phyloP scores from a whole-genome alignment of 1,140 invertebrate genomes.

The Aphidius ervi region DNA sequence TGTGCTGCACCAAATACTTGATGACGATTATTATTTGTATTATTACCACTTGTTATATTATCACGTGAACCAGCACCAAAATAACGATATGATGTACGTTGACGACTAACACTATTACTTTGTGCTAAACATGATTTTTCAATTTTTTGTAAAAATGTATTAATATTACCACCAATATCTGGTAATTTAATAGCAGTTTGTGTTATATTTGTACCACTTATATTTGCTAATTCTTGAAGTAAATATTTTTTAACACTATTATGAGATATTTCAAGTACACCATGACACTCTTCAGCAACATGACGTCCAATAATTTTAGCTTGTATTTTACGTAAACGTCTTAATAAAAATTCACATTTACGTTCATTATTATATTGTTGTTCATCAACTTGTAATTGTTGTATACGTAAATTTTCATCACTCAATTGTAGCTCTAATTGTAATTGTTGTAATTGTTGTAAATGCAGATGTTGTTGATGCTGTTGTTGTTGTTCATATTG shows the following conservation, averaged over 20 bases:
- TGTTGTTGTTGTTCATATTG: slow-evolving; percentile 54
- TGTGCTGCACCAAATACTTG: slow-evolving; percentile 50
- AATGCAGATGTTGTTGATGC: slow-evolving; percentile 52
- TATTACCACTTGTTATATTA: slow-evolving; percentile 35
- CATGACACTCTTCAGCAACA: slow-evolving; percentile 68
- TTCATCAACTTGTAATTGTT: slow-evolving; percentile 50
- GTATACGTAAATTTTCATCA: slow-evolving; percentile 35
- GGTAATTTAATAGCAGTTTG: slow-evolving; percentile 34
- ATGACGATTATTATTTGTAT: slow-evolving; percentile 17
- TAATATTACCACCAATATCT: slow-evolving; percentile 37
- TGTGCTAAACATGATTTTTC: slow-evolving; percentile 45
- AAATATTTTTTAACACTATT: slow-evolving; percentile 50
- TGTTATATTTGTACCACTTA: slow-evolving; percentile 34
- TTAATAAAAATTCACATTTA: slow-evolving; percentile 62
- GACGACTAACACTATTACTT: slow-evolving; percentile 40
- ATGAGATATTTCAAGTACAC: slow-evolving; percentile 68
- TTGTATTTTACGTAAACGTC: slow-evolving; percentile 73
- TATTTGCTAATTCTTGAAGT: slow-evolving; percentile 45
- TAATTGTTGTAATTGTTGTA: not conserved
- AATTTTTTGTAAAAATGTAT: slow-evolving; percentile 44
- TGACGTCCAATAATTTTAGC: slow-evolving; percentile 68
- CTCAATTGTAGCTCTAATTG: slow-evolving; percentile 1
- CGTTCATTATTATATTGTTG: slow-evolving; percentile 64
- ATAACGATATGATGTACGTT: slow-evolving; percentile 51
- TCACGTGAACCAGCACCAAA: slow-evolving; percentile 62